These are phyloP conservation scores for Eubasilissa splendida DNA, from an alignment of 2,888 invertebrate species.

Conservation along the genomic window DNA sequence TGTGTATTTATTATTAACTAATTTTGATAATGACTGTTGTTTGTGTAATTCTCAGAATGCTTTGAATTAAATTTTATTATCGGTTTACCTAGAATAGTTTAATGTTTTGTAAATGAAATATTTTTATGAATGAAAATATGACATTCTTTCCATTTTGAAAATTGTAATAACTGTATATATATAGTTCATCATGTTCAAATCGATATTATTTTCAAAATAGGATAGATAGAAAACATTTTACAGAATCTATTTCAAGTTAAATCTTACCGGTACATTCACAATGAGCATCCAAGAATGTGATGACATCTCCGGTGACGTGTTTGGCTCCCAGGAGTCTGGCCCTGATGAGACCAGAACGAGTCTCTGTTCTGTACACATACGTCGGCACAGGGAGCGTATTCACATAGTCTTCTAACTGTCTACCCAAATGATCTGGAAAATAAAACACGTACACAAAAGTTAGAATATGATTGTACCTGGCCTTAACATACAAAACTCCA, in stretches of 20 bases:
- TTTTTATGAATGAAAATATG: neutral
- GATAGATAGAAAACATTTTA: neutral
- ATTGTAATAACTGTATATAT: too few relatives aligned
- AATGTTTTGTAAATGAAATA: too few relatives aligned
- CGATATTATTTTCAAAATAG: neutral
- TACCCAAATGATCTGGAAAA: conserved; percentile 86
- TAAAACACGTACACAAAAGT: neutral
- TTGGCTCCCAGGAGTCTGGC: conserved; percentile 95
- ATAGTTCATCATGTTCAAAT: too few relatives aligned
- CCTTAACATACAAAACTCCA: too few relatives aligned
- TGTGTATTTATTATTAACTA: too few relatives aligned
- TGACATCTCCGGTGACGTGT: conserved; percentile 91
- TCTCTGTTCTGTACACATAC: conserved; percentile 89
- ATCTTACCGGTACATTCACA: conserved; percentile 88
- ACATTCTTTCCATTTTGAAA: too few relatives aligned
- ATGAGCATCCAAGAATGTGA: conserved; percentile 98
- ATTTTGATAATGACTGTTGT: neutral
- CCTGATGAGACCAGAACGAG: conserved; percentile 95
- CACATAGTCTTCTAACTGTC: conserved; percentile 91
- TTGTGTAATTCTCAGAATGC: neutral
- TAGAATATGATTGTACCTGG: too few relatives aligned
- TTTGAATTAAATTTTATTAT: neutral
- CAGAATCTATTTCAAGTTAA: neutral
- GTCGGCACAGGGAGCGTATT: conserved; percentile 89
- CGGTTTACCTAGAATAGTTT: too few relatives aligned